Conservation (phyloP, 2,113 vertebrate species). For the Sardina pilchardus region DNA sequence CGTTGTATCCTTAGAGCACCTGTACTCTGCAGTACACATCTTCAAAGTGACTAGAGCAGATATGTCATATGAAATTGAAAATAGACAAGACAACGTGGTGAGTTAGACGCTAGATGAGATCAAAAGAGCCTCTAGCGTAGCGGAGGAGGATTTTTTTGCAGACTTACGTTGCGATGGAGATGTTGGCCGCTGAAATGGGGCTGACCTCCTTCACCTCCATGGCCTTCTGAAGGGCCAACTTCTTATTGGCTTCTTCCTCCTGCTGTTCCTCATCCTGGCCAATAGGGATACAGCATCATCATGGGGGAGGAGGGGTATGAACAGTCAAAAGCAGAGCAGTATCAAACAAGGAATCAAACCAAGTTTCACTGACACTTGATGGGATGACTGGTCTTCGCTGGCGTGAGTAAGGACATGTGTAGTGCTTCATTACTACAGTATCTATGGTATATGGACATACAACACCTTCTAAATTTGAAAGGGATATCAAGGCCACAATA, state of each 20-base stretch:
- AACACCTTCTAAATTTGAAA: too few species aligned
- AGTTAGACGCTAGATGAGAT: not conserved
- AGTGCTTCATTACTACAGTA: not conserved
- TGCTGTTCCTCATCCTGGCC: conserved; percentile 94
- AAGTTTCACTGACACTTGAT: not conserved
- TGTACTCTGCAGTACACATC: not conserved
- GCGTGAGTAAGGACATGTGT: not conserved
- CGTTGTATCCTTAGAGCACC: not conserved
- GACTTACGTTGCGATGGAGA: conserved; percentile 95
- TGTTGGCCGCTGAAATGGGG: conserved; percentile 92
- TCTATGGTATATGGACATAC: not conserved
- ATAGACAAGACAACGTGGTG: not conserved
- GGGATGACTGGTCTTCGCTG: not conserved
- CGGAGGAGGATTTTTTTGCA: not conserved
- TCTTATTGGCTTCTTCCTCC: conserved; percentile 96
- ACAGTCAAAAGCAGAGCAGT: not conserved
- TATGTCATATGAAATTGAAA: not conserved
- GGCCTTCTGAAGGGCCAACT: conserved; percentile 94
- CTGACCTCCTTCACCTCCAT: conserved; percentile 98
- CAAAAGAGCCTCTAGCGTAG: not conserved
- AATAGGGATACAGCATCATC: conserved; percentile 9
- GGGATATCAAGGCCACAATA: too few species aligned
- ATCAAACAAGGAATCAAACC: not conserved
- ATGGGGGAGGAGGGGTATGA: not conserved
- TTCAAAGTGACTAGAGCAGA: not conserved